Evolutionary conservation across 2,113 vertebrate species (phyloP).

Genomic region (Pterophyllum scalare): DNA sequence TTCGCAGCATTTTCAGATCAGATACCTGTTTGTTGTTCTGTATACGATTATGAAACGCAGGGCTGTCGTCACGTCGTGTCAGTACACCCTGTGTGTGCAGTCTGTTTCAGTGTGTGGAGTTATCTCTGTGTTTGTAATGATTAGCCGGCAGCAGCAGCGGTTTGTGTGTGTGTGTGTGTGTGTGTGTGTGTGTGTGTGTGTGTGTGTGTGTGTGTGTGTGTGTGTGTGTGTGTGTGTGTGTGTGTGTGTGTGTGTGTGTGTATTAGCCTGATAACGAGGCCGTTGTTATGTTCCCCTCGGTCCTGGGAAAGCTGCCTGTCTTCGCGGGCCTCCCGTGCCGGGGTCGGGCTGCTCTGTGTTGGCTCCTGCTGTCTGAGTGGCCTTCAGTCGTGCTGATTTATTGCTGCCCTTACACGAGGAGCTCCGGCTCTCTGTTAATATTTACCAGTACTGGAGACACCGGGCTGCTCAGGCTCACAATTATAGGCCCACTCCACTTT

Average conservation of each 20-base stretch:
- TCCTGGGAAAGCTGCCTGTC: constrained; percentile 80
- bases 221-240: constrained; percentile 16
- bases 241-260: constrained; percentile 24
- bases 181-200: constrained; percentile 24
- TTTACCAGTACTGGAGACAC: constrained; percentile 83
- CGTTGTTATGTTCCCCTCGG: constrained; percentile 53
- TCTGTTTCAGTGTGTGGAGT: constrained; percentile 65
- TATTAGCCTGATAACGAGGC: constrained; percentile 73
- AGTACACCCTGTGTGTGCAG: constrained; percentile 44
- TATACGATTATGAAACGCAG: constrained; percentile 50
- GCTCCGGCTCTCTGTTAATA: constrained; percentile 88
- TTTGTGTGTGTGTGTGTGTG: constrained; percentile 22
- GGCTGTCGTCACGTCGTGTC: constrained; percentile 37
- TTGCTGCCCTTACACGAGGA: constrained; percentile 74
- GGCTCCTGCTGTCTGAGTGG: constrained; percentile 83
- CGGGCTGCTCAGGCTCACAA: constrained; percentile 33
- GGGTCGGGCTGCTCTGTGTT: constrained; percentile 29
- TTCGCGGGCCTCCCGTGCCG: constrained; percentile 32
- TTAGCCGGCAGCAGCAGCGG: constrained; percentile 67
- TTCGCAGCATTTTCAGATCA: constrained; percentile 20
- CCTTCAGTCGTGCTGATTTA: constrained; percentile 90
- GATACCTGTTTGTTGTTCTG: constrained; percentile 61
- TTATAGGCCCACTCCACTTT: constrained; percentile 31
- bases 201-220: constrained; percentile 47
- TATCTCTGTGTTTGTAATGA: constrained; percentile 76